A percentile compares a stretch with the other conserved stretches of the same genome.
phyloP scores from a whole-genome alignment of 2,113 vertebrate genomes.

The Mungos mungo region DNA sequence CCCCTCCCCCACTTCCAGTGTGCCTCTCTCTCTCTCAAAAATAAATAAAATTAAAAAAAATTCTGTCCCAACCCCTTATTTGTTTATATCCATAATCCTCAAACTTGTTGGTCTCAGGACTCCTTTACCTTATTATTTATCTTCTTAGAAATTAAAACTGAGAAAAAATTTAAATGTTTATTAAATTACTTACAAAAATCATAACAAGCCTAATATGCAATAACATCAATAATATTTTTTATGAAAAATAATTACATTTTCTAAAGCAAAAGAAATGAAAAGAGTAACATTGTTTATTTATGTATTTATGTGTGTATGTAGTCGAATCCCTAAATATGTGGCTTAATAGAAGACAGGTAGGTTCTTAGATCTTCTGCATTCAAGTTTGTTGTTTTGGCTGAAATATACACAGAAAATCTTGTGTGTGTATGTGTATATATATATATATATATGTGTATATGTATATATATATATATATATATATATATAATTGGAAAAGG shows the following conservation, averaged over 20 bases:
- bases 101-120: not conserved
- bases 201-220: not conserved
- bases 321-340: not conserved
- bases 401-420: not conserved
- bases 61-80: not conserved
- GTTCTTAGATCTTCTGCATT: not conserved
- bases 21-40: too few relatives aligned
- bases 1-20: too few relatives aligned
- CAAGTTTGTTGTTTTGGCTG: not conserved
- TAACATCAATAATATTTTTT: not conserved
- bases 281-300: not conserved
- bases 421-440: too few relatives aligned
- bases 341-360: not conserved
- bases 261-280: not conserved
- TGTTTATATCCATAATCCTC: not conserved
- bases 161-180: not conserved
- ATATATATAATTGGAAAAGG: not conserved
- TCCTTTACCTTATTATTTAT: not conserved
- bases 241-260: not conserved
- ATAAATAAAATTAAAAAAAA: too few relatives aligned
- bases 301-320: not conserved
- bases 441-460: too few relatives aligned
- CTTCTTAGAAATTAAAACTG: not conserved
- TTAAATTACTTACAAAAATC: not conserved
- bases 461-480: fast-evolving